Conservation (phyloP, 2,113 vertebrate species). For the Perccottus glenii region DNA sequence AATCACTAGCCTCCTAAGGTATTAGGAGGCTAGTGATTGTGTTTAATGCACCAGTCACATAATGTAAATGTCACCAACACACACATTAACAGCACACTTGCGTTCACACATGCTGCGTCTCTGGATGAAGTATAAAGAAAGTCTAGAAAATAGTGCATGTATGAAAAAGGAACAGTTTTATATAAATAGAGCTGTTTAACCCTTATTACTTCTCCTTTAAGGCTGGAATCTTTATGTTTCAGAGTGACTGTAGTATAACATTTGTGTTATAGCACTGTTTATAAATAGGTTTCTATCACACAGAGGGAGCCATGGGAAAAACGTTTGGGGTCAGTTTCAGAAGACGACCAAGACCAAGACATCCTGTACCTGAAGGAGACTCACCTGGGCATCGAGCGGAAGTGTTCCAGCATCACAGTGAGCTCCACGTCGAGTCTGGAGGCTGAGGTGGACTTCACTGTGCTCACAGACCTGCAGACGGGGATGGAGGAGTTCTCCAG, state of each 20-base stretch:
- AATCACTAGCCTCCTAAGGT: too few relatives aligned
- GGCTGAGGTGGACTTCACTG: constrained; percentile 94
- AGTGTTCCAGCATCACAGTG: constrained; percentile 96
- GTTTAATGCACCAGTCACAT: too few relatives aligned
- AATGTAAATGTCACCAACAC: too few relatives aligned
- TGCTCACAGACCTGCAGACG: constrained; percentile 92
- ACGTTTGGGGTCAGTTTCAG: constrained; percentile 81
- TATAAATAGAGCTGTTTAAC: too few relatives aligned
- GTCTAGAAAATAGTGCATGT: too few relatives aligned
- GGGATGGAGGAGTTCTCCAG: constrained; percentile 96
- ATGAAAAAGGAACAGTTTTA: too few relatives aligned
- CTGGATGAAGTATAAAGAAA: too few relatives aligned
- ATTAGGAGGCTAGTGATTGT: too few relatives aligned
- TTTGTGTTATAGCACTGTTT: background rate
- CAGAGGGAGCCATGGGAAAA: constrained; percentile 82
- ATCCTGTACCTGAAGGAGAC: constrained; percentile 92
- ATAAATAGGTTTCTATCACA: background rate
- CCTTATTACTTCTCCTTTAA: too few relatives aligned
- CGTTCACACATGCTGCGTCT: too few relatives aligned
- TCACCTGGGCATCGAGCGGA: constrained; percentile 94
- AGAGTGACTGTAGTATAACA: background rate
- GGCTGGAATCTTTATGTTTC: too few relatives aligned
- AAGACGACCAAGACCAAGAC: constrained; percentile 93
- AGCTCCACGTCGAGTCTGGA: constrained; percentile 96
- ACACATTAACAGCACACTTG: too few relatives aligned